phyloP scores from a whole-genome alignment of 2,113 vertebrate genomes.

The Macrotus californicus region DNA sequence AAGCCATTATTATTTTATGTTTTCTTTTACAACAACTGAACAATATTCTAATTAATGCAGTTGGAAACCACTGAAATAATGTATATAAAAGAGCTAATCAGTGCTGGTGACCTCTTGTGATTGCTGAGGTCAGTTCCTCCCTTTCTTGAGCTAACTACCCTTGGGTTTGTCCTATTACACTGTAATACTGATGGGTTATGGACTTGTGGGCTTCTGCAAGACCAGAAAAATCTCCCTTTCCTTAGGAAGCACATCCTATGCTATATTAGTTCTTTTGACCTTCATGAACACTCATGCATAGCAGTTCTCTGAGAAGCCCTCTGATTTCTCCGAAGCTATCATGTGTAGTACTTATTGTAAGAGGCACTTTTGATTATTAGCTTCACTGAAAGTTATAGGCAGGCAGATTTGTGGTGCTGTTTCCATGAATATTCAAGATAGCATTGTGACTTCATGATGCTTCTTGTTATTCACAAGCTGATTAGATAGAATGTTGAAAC shows the following conservation, averaged over 20 bases:
- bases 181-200: not conserved
- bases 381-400: conserved; percentile 54
- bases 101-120: not conserved
- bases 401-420: conserved; percentile 60
- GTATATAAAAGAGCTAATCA: not conserved
- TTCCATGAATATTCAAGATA: conserved; percentile 49
- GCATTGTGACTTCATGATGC: conserved; percentile 15
- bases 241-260: not conserved
- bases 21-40: not conserved
- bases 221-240: not conserved
- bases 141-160: not conserved
- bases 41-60: not conserved
- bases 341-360: conserved; percentile 33
- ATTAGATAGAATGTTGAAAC: conserved; percentile 47
- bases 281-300: conserved; percentile 16
- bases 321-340: conserved; percentile 40
- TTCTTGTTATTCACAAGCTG: conserved; percentile 29
- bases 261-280: conserved; percentile 40
- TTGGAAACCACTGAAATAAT: conserved; percentile 9
- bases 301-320: not conserved
- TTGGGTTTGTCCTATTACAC: not conserved
- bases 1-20: not conserved
- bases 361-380: conserved; percentile 60
- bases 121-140: not conserved
- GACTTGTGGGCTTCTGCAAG: not conserved